Conservation (phyloP, 2,113 vertebrate species). For the Barnardius zonarius region DNA sequence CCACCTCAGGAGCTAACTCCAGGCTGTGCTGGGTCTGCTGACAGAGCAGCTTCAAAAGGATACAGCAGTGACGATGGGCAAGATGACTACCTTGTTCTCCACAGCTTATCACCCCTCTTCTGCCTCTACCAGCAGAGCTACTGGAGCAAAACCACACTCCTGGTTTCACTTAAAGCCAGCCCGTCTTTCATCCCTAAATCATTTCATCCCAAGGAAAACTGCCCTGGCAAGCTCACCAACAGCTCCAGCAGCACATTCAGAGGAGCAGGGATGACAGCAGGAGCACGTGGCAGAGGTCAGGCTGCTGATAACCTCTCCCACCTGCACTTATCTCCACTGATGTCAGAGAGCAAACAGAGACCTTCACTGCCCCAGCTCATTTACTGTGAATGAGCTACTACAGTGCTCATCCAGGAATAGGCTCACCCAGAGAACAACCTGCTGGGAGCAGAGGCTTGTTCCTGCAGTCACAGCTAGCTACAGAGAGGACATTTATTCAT, state of each 20-base stretch:
- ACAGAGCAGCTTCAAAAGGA: not conserved
- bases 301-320: not conserved
- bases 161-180: not conserved
- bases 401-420: not conserved
- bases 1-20: not conserved
- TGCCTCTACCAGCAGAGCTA: not conserved
- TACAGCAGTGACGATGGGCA: accelerated
- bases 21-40: not conserved
- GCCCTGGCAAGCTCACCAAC: not conserved
- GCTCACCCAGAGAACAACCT: not conserved
- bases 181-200: not conserved
- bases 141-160: not conserved
- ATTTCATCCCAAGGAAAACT: not conserved
- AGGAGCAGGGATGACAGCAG: not conserved
- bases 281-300: accelerated
- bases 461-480: not conserved
- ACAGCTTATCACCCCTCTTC: not conserved
- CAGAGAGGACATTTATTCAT: not conserved
- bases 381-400: not conserved
- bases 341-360: not conserved
- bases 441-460: not conserved
- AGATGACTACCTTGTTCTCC: not conserved
- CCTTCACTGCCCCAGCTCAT: not conserved
- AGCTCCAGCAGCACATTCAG: not conserved
- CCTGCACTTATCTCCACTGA: not conserved